Percentiles rank a stretch among this genome's conserved stretches.
phyloP scores from a whole-genome alignment of 2,888 invertebrate genomes.

The Polylopha cassiicola region DNA sequence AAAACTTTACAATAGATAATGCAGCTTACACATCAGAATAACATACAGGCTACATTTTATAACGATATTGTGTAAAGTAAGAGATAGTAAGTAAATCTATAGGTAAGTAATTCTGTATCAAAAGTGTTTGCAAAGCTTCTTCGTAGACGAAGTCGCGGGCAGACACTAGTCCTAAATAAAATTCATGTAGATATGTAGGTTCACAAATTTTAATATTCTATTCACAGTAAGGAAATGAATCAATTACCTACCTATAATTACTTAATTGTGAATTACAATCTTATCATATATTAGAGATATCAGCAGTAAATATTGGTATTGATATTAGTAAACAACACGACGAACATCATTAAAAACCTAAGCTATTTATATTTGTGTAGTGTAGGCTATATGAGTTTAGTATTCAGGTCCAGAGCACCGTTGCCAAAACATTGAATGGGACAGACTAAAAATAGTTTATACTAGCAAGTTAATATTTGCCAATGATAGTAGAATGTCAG shows the following conservation, averaged over 20 bases:
- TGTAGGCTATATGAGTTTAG: conserved; percentile 6
- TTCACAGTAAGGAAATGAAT: too few species aligned
- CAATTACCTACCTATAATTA: neutral
- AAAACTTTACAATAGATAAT: too few species aligned
- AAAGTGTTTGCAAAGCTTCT: too few species aligned
- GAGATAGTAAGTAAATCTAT: too few species aligned
- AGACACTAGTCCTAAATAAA: too few species aligned
- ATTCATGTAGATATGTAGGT: too few species aligned
- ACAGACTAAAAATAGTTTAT: conserved; percentile 38
- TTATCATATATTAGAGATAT: neutral
- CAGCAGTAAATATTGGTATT: conserved; percentile 12
- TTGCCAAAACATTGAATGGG: conserved; percentile 45
- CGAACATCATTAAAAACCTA: neutral
- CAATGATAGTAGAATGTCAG: conserved; percentile 4
- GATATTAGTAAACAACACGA: conserved; percentile 13
- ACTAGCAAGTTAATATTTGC: conserved; percentile 16
- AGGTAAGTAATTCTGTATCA: too few species aligned
- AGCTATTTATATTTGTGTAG: neutral
- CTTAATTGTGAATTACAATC: conserved; percentile 1
- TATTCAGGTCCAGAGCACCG: conserved; percentile 23
- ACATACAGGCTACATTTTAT: too few species aligned
- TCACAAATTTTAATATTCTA: too few species aligned
- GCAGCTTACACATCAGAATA: too few species aligned
- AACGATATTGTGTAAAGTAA: too few species aligned
- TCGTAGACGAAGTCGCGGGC: too few species aligned